Evolutionary conservation across 92 coral and sea anemone genomes (phyloP).

Genomic region (Phymanthus crucifer): DNA sequence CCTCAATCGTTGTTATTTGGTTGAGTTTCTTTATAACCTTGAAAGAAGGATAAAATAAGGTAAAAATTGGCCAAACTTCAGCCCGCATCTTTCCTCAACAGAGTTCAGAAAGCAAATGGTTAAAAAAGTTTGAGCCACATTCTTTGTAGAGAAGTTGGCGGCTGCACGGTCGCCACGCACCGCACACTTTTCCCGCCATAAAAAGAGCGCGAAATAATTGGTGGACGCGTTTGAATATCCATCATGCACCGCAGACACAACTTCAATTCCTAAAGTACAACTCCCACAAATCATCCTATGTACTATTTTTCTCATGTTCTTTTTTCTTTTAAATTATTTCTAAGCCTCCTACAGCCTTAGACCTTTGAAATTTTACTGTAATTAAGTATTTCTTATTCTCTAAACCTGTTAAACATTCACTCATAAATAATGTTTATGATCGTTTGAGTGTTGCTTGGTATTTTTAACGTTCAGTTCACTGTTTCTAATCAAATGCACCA

Average conservation of each 20-base stretch:
- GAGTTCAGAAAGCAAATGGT: constrained; percentile 17
- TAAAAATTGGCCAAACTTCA: background rate
- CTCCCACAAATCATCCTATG: background rate
- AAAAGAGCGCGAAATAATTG: constrained; percentile 30
- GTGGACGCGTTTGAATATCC: constrained; percentile 25
- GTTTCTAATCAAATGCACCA: constrained; percentile 22
- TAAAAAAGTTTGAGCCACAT: constrained; percentile 22
- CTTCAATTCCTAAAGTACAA: background rate
- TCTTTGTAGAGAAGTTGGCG: constrained; percentile 35
- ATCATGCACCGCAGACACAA: background rate
- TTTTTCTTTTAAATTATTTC: background rate
- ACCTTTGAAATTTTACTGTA: background rate
- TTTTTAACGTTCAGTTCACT: constrained; percentile 21
- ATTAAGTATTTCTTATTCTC: background rate
- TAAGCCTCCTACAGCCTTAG: background rate
- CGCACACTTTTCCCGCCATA: constrained; percentile 36
- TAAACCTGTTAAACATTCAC: constrained; percentile 27
- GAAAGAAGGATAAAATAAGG: background rate
- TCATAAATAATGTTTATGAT: constrained; percentile 33
- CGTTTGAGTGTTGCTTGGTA: constrained; percentile 34
- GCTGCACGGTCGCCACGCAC: constrained; percentile 43
- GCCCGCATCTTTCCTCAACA: background rate
- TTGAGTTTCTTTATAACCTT: background rate
- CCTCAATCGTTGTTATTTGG: background rate
- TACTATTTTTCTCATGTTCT: background rate